These are phyloP conservation scores for Halyomorpha halys DNA, from an alignment of 1,140 invertebrate genomes.

Conservation along the genomic window DNA sequence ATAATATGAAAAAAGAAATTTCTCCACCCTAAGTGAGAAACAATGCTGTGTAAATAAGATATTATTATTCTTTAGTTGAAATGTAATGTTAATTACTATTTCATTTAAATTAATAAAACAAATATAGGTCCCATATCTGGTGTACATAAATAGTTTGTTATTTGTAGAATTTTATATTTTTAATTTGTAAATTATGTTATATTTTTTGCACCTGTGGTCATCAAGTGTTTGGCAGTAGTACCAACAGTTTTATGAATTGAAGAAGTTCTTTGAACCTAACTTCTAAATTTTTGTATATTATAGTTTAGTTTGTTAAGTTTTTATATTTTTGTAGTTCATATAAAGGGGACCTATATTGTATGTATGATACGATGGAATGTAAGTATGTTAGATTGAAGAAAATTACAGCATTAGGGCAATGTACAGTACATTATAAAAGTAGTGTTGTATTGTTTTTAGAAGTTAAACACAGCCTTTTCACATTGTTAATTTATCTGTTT, in stretches of 20 bases:
- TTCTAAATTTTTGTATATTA: neutral
- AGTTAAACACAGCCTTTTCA: neutral
- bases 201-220: neutral
- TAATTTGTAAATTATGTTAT: neutral
- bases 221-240: neutral
- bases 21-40: constrained; percentile 1
- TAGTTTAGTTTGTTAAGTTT: neutral
- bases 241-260: neutral
- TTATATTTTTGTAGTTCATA: constrained; percentile 4
- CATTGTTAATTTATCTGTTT: constrained; percentile 2
- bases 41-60: constrained; percentile 16
- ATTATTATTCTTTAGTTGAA: constrained; percentile 3
- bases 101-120: neutral
- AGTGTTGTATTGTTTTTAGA: neutral
- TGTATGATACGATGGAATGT: neutral
- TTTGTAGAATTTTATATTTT: neutral
- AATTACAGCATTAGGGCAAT: constrained; percentile 6
- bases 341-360: constrained; percentile 1
- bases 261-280: neutral
- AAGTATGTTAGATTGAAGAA: constrained; percentile 3
- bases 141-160: constrained; percentile 16
- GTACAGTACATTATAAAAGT: constrained; percentile 6
- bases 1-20: constrained; percentile 1
- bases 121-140: constrained; percentile 6
- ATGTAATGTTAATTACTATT: neutral